Base-by-base conservation (phyloP, 2,113 vertebrate species). In the Agapornis roseicollis region DNA sequence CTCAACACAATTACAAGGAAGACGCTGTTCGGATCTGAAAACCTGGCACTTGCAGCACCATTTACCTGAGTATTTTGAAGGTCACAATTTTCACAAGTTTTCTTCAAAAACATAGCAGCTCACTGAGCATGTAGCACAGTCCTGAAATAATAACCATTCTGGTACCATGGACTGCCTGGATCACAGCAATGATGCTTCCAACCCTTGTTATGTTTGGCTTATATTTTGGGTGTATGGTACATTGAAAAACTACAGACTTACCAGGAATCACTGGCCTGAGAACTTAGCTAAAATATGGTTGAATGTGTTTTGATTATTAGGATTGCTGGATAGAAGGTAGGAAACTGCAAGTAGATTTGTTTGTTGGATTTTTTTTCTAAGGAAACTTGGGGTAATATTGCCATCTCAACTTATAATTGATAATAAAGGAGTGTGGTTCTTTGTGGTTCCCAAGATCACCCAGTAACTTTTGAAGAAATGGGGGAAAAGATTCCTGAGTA, bases 31-130 rank as follows among this genome's bases (percentile, higher is more conserved):
- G 69, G 70, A 85, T 84, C 72, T 74, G 71, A 50, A 73, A 88
- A 84, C 10, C 12, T 89, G 81, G 42, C 35, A 31, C 84, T 68
- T 63, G 27, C 1, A 50, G 76, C 93, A 66, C 52, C 61, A 39
- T 94, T 97, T 89, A 87, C 52, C 29, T 41, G 44, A 60, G 39
- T 46, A 20, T 79, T 92, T 73, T 80, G 60, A 74, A 92, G 77
- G 77, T 85, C 41, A 31, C 29, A 6, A 31, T 95, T 96, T 37
- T 49, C 49, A 17, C 71, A 90, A 53, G 33, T 18, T 33, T 49
- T 46, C 72, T 65, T 68, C 46, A 60, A 73, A 63, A 39, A 23
- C 3, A 1, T 49, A 61, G 31, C 95, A 94, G 55, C 84, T 91
- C 56, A 25, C 27, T 24, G 61, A 87, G 66, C 27, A 9, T 20